Conservation (phyloP, 2,888 invertebrate genomes). For the Coelopa pilipes region DNA sequence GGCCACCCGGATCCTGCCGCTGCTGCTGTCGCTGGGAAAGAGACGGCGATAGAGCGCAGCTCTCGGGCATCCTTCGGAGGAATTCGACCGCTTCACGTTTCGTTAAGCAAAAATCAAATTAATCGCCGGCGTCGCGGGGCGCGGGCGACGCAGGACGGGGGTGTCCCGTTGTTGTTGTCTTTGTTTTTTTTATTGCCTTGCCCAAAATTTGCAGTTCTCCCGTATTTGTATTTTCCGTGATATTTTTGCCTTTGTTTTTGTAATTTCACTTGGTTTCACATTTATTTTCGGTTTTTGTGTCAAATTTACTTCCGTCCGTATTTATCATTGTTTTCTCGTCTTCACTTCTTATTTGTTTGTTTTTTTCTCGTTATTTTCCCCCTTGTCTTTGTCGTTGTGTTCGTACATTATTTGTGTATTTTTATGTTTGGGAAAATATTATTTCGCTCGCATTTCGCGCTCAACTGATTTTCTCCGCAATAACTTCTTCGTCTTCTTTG, state of each 20-base stretch:
- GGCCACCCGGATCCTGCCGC: neutral
- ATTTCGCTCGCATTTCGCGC: slow-evolving; percentile 9
- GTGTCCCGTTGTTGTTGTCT: neutral
- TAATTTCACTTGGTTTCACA: neutral
- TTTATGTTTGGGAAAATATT: no score
- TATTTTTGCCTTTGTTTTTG: neutral
- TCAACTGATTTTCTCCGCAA: slow-evolving; percentile 2
- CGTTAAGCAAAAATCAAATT: slow-evolving; percentile 29
- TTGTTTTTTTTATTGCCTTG: neutral
- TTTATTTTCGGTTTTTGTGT: neutral
- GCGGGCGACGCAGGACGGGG: neutral
- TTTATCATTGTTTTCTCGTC: no score
- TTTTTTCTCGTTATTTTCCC: no score
- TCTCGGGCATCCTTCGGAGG: neutral
- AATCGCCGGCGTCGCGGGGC: neutral
- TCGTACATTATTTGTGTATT: no score
- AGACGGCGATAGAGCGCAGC: no score
- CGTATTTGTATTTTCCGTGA: neutral
- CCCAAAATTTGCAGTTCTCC: neutral
- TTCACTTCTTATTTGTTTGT: no score
- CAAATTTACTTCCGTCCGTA: no score
- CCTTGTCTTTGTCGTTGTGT: no score
- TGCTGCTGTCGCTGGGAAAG: neutral
- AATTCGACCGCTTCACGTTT: slow-evolving; percentile 18
- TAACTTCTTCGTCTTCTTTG: neutral